Percentiles rank a stretch among this genome's conserved stretches.
These are phyloP conservation scores for Microvelia longipes DNA, from an alignment of 1,140 invertebrate species.

Conservation along the genomic window DNA sequence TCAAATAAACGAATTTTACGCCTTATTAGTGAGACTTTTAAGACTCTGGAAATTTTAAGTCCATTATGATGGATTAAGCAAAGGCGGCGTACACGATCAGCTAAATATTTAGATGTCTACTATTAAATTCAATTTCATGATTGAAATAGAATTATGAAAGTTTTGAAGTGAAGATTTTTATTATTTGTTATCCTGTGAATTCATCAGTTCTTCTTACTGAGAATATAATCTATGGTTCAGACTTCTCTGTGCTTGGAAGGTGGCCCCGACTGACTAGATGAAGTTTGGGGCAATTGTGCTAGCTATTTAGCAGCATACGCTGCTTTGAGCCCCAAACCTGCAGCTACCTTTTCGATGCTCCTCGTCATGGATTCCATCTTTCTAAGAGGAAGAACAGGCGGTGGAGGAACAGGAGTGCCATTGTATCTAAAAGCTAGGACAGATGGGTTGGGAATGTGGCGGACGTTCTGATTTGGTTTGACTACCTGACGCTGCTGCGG, in stretches of 20 bases:
- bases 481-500: conserved; percentile 16
- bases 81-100: too few species aligned
- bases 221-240: too few species aligned
- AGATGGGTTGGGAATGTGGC: conserved; percentile 30
- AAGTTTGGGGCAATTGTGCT: neutral
- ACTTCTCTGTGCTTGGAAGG: neutral
- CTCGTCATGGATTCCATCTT: conserved; percentile 26
- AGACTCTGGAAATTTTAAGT: too few species aligned
- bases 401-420: conserved; percentile 10
- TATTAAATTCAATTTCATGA: too few species aligned
- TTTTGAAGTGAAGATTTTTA: too few species aligned
- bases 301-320: conserved; percentile 12
- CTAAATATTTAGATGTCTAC: too few species aligned
- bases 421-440: conserved; percentile 24
- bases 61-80: too few species aligned
- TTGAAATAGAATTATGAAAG: too few species aligned
- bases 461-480: conserved; percentile 27
- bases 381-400: conserved; percentile 18
- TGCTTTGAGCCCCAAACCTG: conserved; percentile 22
- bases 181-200: too few species aligned
- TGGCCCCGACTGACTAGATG: neutral
- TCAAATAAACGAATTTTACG: too few species aligned
- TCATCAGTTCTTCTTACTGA: too few species aligned
- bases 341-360: conserved; percentile 25
- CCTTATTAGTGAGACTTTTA: too few species aligned